These are phyloP conservation scores for Sphyrna mokarran DNA, from an alignment of 2,113 vertebrate species.

Conservation along the genomic window DNA sequence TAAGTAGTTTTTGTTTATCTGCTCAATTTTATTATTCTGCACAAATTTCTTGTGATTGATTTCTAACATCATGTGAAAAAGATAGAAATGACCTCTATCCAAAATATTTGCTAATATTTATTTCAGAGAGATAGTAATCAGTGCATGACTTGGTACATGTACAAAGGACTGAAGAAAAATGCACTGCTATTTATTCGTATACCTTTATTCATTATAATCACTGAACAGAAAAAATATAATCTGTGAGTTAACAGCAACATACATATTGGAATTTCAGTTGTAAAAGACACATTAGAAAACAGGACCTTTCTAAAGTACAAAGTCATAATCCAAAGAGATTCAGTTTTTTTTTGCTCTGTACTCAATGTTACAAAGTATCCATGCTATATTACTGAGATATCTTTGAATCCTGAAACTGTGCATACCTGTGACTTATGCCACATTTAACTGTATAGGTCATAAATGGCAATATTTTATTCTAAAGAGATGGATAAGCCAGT, in stretches of 20 bases:
- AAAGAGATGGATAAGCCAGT: not conserved
- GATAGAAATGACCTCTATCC: not conserved
- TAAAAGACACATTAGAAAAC: no score
- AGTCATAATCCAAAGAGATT: not conserved
- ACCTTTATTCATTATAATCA: not conserved
- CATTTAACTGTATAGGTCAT: not conserved
- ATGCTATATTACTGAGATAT: not conserved
- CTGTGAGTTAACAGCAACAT: not conserved
- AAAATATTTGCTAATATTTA: not conserved
- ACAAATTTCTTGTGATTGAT: not conserved
- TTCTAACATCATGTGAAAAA: not conserved
- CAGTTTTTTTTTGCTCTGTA: not conserved
- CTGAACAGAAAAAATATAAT: not conserved
- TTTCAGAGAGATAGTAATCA: not conserved
- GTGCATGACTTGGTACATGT: not conserved
- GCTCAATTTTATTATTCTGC: not conserved
- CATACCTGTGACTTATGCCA: not conserved
- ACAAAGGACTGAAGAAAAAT: not conserved
- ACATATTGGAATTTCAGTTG: not conserved
- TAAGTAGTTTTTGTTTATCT: not conserved
- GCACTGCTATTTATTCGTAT: not conserved
- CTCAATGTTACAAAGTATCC: not conserved
- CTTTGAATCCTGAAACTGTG: not conserved
- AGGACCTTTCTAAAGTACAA: not conserved
- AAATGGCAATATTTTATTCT: not conserved